Base-by-base conservation (phyloP, 2,888 invertebrate species). In the Stictocephala bisonia region DNA sequence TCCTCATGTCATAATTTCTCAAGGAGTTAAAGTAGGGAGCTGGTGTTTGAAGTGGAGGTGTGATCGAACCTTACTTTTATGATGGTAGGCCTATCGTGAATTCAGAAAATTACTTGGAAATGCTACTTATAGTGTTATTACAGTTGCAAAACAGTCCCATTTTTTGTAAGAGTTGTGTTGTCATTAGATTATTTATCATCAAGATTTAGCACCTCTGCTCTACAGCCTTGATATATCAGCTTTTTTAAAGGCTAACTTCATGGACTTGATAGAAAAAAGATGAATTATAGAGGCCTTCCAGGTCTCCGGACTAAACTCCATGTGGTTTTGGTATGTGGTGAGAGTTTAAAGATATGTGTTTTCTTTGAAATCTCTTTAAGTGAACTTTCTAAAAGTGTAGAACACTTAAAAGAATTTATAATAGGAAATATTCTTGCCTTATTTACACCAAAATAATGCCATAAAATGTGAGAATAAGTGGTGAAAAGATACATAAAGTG, bases 61-160 rank as follows among this genome's bases (percentile, higher is more conserved):
- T 58, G 58, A 58, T 53, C 7, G 53, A n/a, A 53, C 18, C 53
- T 22, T 53, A 53, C 53, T 53, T 53, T 53, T 53, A 53, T 58
- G 58, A 58, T 58, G 6, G 58, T 27, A n/a, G n/a, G n/a, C n/a
- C n/a, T n/a, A 60, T 3, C 35, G 31, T 60, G 31, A 60, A 60
- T 60, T 24, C 60, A 11, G 53, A 26, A 53, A 26, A 53, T 53
- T 53, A 53, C 53, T 27, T 53, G 53, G 53, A 53, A 26, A 53
- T 60, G 60, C 60, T 60, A 60, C 35, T 31, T 60, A 22, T 31
- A 60, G 60, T 60, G 60, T 35, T 35, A 29, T 60, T 60, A 58
- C 20, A 53, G 53, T 53, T 53, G 20, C 18, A 22, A 53, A 53
- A 6, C 53, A 22, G 18, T 22, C 9, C 35, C 35, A 35, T 35